Base-by-base conservation (phyloP, 2,888 invertebrate species). In the Opisthograptis luteolata region DNA sequence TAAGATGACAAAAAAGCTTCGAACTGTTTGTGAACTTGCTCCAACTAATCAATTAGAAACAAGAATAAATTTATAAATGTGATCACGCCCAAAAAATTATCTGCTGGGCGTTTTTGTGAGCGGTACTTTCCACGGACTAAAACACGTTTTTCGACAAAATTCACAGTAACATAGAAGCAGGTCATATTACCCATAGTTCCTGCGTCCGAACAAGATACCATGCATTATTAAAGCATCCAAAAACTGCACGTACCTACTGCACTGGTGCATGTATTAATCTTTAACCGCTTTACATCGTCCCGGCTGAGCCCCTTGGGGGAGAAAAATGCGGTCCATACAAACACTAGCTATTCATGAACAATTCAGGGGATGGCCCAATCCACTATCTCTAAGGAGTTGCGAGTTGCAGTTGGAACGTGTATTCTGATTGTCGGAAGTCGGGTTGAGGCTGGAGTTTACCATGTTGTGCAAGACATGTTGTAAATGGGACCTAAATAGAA, bases 331-430 rank as follows among this genome's bases (percentile, higher is more conserved):
- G 56, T 55, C 35, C 43, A 43, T 49, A 47, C 40, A 39, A 58
- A 63, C 66, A 64, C 54, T 60, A 45, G 59, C 53, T 34, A 17
- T n/a, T 67, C 66, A 72, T 76, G 57, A 50, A 70, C 61, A 60
- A 75, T 76, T 75, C 70, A 76, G 62, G 48, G 50, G 53, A 68
- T 62, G 58, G 64, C 37, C 67, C 72, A 69, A 66, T 70, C 60
- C 70, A 69, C 73, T 73, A 62, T 45, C 62, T 55, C 55, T 22
- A 22, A 43, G 49, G 60, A 52, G 44, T 40, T 30, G 28, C n/a
- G 28, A 43, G 52, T 45, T 57, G 60, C 56, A 63, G 52, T 58
- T 53, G 47, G 60, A 14, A 50, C 52, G 52, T 71, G 70, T 66
- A 73, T 69, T 66, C 53, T 43, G 44, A 55, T 50, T 58, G 53